These are phyloP conservation scores for Falcaria lacertinaria DNA, from an alignment of 2,888 invertebrate species.

Conservation along the genomic window DNA sequence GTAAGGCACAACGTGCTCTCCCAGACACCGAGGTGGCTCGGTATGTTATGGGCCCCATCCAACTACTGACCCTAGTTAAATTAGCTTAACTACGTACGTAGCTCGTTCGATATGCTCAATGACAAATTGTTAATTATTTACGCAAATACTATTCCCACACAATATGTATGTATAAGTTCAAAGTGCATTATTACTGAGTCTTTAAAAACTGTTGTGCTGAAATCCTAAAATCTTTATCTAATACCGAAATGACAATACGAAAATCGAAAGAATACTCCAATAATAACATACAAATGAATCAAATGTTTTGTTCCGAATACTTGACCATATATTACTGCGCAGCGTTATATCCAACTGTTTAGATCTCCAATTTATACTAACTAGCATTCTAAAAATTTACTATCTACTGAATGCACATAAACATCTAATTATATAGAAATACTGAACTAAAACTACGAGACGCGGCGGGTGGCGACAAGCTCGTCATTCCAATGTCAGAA, in stretches of 20 bases:
- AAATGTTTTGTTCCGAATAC: conserved; percentile 21
- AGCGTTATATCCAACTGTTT: conserved; percentile 36
- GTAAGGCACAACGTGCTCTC: too few species aligned
- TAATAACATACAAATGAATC: conserved; percentile 24
- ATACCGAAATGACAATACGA: conserved; percentile 26
- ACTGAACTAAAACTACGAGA: conserved; percentile 69
- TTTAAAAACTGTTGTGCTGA: conserved; percentile 37
- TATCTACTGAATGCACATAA: conserved; percentile 75
- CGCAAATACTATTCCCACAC: conserved; percentile 20
- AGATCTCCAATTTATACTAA: conserved; percentile 72
- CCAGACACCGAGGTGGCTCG: too few species aligned
- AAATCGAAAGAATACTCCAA: conserved; percentile 22
- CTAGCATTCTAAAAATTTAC: conserved; percentile 79
- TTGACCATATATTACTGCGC: conserved; percentile 12
- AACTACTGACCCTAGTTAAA: too few species aligned
- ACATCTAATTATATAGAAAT: conserved; percentile 70
- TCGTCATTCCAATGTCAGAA: conserved; percentile 43
- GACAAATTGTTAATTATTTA: neutral
- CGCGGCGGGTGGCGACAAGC: conserved; percentile 59
- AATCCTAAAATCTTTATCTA: conserved; percentile 20
- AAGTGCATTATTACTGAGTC: conserved; percentile 63
- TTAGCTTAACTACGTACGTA: too few species aligned
- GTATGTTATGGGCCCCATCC: too few species aligned
- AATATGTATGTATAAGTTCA: conserved; percentile 34
- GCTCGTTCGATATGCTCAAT: too few species aligned